phyloP scores from a whole-genome alignment of 2,113 vertebrate species.

The Neofelis nebulosa region DNA sequence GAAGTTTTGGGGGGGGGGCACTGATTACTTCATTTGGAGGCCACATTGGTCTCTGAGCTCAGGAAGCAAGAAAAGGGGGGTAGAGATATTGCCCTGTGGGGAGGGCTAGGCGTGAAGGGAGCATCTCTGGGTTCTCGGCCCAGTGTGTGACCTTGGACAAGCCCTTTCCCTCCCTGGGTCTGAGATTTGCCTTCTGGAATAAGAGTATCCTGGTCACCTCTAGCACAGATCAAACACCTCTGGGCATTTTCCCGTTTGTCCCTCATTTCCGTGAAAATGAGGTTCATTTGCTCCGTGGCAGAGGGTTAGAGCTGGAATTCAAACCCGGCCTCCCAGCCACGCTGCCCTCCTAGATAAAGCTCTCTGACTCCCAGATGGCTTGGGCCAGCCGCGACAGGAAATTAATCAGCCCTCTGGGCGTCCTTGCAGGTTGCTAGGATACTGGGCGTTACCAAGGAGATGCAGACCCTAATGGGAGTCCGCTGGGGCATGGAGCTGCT shows the following conservation, averaged over 20 bases:
- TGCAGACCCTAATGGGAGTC: conserved; percentile 98
- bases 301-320: conserved; percentile 17
- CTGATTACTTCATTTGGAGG: neutral
- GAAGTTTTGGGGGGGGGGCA: neutral
- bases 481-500: conserved; percentile 96
- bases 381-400: conserved; percentile 66
- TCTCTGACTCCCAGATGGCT: conserved; percentile 66
- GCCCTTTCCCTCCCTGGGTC: neutral
- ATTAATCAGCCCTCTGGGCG: conserved; percentile 81
- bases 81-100: neutral
- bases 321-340: neutral
- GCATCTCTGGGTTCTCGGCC: neutral
- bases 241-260: neutral
- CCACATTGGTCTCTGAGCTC: neutral
- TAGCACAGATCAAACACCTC: neutral
- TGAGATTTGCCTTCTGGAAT: neutral
- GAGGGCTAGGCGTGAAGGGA: neutral
- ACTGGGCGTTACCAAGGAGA: conserved; percentile 93
- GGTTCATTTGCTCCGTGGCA: neutral
- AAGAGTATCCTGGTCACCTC: neutral
- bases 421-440: conserved; percentile 95
- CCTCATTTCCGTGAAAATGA: conserved; percentile 10
- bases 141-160: neutral
- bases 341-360: conserved; percentile 27
- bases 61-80: neutral